A percentile compares a stretch with the other conserved stretches of the same genome.
Conservation (phyloP, 2,888 invertebrate genomes). For the Rugalucina vietnamica region DNA sequence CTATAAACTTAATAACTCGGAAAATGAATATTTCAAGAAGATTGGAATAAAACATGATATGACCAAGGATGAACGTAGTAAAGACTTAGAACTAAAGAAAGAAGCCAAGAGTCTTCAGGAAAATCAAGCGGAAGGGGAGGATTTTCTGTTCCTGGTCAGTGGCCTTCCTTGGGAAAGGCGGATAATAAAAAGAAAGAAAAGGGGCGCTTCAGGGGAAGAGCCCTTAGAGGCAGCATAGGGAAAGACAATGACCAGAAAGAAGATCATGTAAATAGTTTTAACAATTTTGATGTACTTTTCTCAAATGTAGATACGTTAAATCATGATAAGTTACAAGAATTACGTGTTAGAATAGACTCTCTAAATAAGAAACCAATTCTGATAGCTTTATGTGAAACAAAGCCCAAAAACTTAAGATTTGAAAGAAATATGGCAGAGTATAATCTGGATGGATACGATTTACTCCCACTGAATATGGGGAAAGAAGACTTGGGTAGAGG, state of each 20-base stretch:
- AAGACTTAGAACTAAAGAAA: not conserved
- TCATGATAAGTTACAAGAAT: constrained; percentile 9
- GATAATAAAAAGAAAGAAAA: not conserved
- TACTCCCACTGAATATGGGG: not conserved
- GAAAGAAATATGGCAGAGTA: constrained; percentile 8
- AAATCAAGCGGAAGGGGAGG: not conserved
- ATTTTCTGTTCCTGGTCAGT: constrained; percentile 1
- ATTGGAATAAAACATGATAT: constrained; percentile 22
- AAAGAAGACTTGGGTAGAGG: not conserved
- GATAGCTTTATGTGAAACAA: not conserved
- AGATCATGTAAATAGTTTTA: not conserved
- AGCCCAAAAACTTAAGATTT: not conserved
- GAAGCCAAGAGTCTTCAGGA: constrained; percentile 6
- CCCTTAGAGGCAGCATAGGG: not conserved
- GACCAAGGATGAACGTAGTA: constrained; percentile 8
- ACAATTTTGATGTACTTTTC: not conserved
- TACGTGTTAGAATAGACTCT: not conserved
- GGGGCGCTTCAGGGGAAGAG: not conserved
- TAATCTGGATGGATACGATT: constrained; percentile 23
- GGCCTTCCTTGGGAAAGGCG: constrained; percentile 15
- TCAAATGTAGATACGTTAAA: constrained; percentile 25
- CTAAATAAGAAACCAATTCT: not conserved
- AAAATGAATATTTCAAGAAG: constrained; percentile 6
- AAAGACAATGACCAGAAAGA: not conserved
- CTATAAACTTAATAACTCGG: not conserved